Evolutionary conservation across 2,888 invertebrate species (phyloP).

Genomic region (Busseola fusca): DNA sequence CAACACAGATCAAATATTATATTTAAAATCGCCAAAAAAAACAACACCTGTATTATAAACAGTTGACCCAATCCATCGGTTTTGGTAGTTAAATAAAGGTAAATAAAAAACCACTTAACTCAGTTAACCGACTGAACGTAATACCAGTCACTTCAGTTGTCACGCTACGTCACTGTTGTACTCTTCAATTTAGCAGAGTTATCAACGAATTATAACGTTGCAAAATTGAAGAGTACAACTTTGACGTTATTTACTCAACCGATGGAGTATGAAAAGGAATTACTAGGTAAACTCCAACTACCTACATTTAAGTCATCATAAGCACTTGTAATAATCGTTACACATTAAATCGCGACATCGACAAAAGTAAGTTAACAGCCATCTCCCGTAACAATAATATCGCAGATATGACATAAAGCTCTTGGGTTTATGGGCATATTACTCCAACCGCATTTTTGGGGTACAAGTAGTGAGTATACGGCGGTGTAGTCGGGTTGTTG

Average conservation of each 20-base stretch:
- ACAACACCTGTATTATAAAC: background rate
- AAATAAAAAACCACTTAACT: too few species aligned
- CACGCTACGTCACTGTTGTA: too few species aligned
- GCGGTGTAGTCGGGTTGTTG: conserved; percentile 33
- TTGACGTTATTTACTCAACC: too few species aligned
- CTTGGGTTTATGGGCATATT: conserved; percentile 72
- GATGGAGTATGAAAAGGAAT: too few species aligned
- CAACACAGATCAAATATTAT: background rate
- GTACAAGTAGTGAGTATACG: conserved; percentile 54
- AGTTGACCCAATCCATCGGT: background rate
- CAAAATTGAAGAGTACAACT: too few species aligned
- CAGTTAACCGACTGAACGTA: too few species aligned
- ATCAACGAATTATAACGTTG: too few species aligned
- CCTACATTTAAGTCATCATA: conserved; percentile 9
- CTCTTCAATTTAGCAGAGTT: too few species aligned
- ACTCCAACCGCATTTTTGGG: conserved; percentile 64
- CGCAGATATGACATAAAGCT: conserved; percentile 72
- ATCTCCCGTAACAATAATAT: conserved; percentile 72
- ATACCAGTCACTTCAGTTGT: too few species aligned
- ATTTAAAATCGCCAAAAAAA: background rate
- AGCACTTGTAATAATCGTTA: conserved; percentile 17
- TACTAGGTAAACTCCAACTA: background rate
- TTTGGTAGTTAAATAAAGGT: too few species aligned
- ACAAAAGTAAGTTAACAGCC: conserved; percentile 69
- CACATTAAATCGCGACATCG: conserved; percentile 64